These are phyloP conservation scores for Carassius gibelio DNA, from an alignment of 2,113 vertebrate species.

Conservation along the genomic window DNA sequence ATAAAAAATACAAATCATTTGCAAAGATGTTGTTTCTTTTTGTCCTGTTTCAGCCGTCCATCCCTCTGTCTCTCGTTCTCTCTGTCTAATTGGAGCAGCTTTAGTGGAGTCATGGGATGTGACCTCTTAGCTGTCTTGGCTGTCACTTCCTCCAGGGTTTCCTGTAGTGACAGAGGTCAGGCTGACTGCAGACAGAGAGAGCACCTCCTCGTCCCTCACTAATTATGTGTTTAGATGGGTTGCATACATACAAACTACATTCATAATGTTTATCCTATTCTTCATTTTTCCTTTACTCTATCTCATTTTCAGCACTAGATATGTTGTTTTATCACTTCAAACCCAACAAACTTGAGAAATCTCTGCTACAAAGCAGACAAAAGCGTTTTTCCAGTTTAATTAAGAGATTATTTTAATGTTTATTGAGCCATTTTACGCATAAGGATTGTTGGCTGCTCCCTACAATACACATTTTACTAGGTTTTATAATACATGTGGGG, in stretches of 20 bases:
- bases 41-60: constrained; percentile 34
- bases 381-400: not conserved
- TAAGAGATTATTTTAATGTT: not conserved
- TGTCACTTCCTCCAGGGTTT: constrained; percentile 3
- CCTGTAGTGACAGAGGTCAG: constrained; percentile 39
- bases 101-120: constrained; percentile 22
- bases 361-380: too few species aligned
- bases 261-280: not conserved
- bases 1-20: not conserved
- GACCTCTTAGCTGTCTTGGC: constrained; percentile 32
- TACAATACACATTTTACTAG: too few species aligned
- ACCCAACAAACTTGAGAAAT: too few species aligned
- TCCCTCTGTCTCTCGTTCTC: constrained; percentile 36
- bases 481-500: too few species aligned
- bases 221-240: not conserved
- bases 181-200: constrained; percentile 4
- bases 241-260: not conserved
- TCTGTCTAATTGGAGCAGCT: constrained; percentile 19
- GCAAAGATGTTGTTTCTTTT: constrained; percentile 12
- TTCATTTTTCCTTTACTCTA: not conserved
- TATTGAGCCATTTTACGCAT: too few species aligned
- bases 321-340: too few species aligned
- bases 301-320: too few species aligned
- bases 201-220: not conserved
- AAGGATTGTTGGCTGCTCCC: too few species aligned